Conservation (phyloP, 2,888 invertebrate species). For the Eilema caniola region DNA sequence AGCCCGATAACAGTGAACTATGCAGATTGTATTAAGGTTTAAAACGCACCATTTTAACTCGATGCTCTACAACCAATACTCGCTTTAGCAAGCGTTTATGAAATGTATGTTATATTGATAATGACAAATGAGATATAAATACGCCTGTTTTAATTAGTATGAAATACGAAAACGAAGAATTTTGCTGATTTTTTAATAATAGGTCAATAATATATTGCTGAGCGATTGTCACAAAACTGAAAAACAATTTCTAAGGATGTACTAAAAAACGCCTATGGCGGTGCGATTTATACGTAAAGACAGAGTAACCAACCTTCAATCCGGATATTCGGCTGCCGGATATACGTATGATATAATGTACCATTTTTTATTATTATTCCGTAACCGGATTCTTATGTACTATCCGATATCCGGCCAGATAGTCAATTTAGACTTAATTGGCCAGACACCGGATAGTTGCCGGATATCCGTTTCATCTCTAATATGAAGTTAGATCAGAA, state of each 20-base stretch:
- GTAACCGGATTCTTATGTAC: too few relatives aligned
- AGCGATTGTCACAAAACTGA: background rate
- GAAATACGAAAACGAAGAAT: constrained; percentile 33
- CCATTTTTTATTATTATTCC: too few relatives aligned
- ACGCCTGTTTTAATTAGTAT: constrained; percentile 34
- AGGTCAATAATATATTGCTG: background rate
- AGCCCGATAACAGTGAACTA: constrained; percentile 28
- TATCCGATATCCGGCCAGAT: too few relatives aligned
- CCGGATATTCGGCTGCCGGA: too few relatives aligned
- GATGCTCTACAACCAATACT: constrained; percentile 31
- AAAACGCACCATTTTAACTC: constrained; percentile 43
- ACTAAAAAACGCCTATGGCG: background rate
- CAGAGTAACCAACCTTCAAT: background rate
- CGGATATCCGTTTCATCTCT: too few relatives aligned
- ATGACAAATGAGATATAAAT: constrained; percentile 22
- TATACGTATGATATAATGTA: too few relatives aligned
- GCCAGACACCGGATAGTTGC: too few relatives aligned
- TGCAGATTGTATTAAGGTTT: constrained; percentile 35
- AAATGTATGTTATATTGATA: constrained; percentile 31
- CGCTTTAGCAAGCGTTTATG: constrained; percentile 44
- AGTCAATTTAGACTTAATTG: too few relatives aligned
- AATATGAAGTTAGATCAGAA: background rate
- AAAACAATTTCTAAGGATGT: too few relatives aligned
- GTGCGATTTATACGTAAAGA: background rate
- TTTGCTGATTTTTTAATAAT: background rate